A percentile compares a stretch with the other conserved stretches of the same genome.
phyloP scores from a whole-genome alignment of 2,888 invertebrate species.

The Trisateles emortualis region DNA sequence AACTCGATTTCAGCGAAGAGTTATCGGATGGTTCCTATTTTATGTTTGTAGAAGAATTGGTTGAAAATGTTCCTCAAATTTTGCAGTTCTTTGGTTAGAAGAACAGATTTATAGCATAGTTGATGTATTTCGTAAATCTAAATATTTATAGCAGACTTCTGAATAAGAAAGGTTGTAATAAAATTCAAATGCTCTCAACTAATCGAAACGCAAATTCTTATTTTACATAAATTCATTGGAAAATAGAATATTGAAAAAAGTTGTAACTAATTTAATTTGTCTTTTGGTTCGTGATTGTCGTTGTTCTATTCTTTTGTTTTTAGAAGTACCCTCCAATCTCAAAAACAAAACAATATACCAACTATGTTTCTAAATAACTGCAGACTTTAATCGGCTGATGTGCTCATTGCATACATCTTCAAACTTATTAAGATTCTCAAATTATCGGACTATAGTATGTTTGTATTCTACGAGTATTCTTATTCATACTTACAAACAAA shows the following conservation, averaged over 20 bases:
- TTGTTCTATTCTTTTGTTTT: too few relatives aligned
- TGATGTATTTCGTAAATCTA: neutral
- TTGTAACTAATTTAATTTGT: constrained; percentile 20
- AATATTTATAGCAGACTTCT: neutral
- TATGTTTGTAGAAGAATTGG: neutral
- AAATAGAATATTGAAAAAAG: constrained; percentile 11
- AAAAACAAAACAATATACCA: too few relatives aligned
- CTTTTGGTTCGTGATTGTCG: too few relatives aligned
- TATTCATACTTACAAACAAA: too few relatives aligned
- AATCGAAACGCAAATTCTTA: neutral
- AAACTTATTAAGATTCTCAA: too few relatives aligned
- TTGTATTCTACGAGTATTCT: too few relatives aligned
- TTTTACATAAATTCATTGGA: neutral
- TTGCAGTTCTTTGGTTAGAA: neutral
- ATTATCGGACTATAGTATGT: too few relatives aligned
- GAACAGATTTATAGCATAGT: neutral
- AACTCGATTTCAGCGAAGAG: constrained; percentile 2
- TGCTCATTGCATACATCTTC: too few relatives aligned
- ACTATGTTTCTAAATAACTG: too few relatives aligned
- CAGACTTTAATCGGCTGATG: too few relatives aligned
- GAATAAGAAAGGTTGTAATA: neutral
- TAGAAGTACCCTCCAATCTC: too few relatives aligned
- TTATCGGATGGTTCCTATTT: constrained; percentile 4
- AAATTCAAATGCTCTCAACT: neutral
- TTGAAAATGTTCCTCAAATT: neutral